Evolutionary conservation across 1,140 invertebrate species (phyloP).

Genomic region (Pseudomyrmex sp.): DNA sequence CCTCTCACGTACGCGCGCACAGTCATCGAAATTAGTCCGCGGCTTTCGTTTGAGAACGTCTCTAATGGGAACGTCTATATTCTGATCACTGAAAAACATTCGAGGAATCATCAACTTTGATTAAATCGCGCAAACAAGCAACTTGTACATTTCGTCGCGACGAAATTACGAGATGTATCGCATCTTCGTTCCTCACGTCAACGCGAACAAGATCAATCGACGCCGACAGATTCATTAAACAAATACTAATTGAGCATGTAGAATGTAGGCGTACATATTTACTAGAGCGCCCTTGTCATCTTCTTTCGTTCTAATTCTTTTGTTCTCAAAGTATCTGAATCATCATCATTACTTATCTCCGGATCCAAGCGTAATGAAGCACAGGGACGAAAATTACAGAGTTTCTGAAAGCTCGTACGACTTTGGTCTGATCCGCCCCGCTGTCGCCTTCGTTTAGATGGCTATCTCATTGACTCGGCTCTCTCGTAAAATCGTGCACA

Average conservation of each 20-base stretch:
- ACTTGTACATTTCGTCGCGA: not conserved
- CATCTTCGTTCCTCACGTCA: not conserved
- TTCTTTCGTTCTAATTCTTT: not conserved
- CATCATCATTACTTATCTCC: not conserved
- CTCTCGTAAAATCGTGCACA: constrained; percentile 13
- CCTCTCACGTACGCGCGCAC: not conserved
- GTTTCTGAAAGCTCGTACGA: constrained; percentile 16
- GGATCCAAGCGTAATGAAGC: constrained; percentile 5
- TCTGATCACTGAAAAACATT: not conserved
- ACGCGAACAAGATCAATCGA: not conserved
- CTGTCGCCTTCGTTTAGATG: not conserved
- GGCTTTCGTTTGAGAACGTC: constrained; percentile 44
- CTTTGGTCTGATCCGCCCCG: not conserved
- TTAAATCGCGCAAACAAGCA: constrained; percentile 13
- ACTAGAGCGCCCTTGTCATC: not conserved
- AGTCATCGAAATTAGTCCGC: constrained; percentile 43
- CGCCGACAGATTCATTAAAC: constrained; percentile 3
- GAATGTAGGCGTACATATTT: too few species aligned
- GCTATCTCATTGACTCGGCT: constrained; percentile 35
- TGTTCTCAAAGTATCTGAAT: constrained; percentile 3
- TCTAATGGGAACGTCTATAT: constrained; percentile 10
- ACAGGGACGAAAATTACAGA: constrained; percentile 34
- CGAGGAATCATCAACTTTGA: constrained; percentile 8
- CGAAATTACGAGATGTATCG: not conserved
- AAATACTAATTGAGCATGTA: not conserved